A percentile compares a stretch with the other conserved stretches of the same genome.
Evolutionary conservation across 1,140 invertebrate genomes (phyloP).

Genomic region (Nixonia krombeini): DNA sequence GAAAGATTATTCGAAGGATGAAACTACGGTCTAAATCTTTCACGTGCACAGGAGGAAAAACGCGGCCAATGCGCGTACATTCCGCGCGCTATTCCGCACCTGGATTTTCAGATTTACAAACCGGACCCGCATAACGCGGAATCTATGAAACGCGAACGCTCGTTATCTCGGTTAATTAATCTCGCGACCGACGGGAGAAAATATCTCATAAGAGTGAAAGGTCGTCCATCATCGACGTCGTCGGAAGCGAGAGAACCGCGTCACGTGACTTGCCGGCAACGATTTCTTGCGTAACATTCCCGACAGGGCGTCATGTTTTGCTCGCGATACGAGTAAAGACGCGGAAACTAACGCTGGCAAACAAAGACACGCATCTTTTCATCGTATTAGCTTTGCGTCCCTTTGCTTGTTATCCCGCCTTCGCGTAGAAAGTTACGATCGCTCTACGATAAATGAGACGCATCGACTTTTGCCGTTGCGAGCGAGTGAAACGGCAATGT

Average conservation of each 20-base stretch:
- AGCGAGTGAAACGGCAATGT: not conserved
- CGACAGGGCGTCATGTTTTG: not conserved
- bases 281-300: slow-evolving; percentile 19
- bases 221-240: slow-evolving; percentile 33
- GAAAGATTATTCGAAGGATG: too few species aligned
- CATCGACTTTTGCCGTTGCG: not conserved
- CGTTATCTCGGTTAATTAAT: slow-evolving; percentile 35
- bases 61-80: too few species aligned
- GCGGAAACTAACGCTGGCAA: too few species aligned
- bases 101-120: slow-evolving; percentile 17
- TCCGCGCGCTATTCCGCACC: slow-evolving; percentile 2
- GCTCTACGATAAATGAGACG: too few species aligned
- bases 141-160: slow-evolving; percentile 17
- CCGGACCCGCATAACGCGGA: slow-evolving; percentile 1
- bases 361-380: not conserved
- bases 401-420: too few species aligned
- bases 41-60: too few species aligned
- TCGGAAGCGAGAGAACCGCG: slow-evolving; percentile 27
- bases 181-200: slow-evolving; percentile 27
- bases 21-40: too few species aligned
- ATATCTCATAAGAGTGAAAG: slow-evolving; percentile 36
- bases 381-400: too few species aligned
- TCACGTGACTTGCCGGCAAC: not conserved
- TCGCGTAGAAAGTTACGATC: too few species aligned
- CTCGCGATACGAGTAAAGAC: not conserved